These are phyloP conservation scores for Cephus pulcher DNA, from an alignment of 2,888 invertebrate species.

Conservation along the genomic window DNA sequence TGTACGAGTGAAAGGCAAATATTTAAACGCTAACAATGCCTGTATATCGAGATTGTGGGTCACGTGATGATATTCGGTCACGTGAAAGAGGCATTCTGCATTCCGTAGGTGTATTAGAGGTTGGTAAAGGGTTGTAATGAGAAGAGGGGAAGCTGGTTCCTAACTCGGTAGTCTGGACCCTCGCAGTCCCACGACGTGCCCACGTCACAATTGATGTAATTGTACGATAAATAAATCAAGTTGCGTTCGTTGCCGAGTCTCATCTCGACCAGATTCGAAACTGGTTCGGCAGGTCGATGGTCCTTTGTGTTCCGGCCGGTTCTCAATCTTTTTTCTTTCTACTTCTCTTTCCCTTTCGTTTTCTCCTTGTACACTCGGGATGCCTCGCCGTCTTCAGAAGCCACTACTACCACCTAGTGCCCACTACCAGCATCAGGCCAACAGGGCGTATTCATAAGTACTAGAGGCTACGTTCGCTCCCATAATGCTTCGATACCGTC, in stretches of 20 bases:
- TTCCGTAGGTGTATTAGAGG: not conserved
- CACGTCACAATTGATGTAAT: constrained; percentile 37
- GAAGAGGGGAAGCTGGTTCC: not conserved
- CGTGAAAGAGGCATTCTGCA: not conserved
- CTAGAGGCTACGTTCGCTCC: not conserved
- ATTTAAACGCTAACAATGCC: not conserved
- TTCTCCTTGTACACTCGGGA: constrained; percentile 26
- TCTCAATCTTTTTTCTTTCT: constrained; percentile 11
- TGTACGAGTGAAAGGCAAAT: not conserved
- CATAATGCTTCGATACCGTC: not conserved
- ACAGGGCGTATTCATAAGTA: not conserved
- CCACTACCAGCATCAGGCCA: not conserved
- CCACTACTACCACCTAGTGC: not conserved
- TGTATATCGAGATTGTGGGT: not conserved
- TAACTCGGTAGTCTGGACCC: not conserved
- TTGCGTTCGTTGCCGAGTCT: constrained; percentile 32
- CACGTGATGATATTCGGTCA: not conserved
- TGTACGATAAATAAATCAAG: constrained; percentile 43
- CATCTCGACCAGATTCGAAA: constrained; percentile 35
- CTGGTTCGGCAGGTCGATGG: constrained; percentile 49
- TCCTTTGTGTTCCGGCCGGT: constrained; percentile 29
- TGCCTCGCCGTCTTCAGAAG: not conserved
- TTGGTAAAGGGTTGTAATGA: not conserved
- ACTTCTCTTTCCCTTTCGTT: constrained; percentile 18
- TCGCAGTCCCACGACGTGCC: not conserved